Evolutionary conservation across 2,797 vertebrate species (phyloP).

Genomic region (Emydoidea blandingii): DNA sequence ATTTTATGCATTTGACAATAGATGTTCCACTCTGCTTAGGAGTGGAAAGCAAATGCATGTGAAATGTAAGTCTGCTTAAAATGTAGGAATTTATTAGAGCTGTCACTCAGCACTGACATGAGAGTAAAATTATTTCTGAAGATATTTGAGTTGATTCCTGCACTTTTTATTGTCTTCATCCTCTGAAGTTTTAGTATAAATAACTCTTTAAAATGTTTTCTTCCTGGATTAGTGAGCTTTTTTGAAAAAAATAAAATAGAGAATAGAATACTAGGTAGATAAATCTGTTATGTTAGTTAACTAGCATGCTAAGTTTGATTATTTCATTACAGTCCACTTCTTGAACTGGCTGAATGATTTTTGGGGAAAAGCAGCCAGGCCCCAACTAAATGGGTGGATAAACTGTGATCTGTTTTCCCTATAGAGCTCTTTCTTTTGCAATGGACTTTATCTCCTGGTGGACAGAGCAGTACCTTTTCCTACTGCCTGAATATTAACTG

Average conservation of each 20-base stretch:
- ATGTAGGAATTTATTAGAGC: constrained; percentile 86
- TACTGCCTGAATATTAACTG: not conserved
- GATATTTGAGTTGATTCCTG: constrained; percentile 77
- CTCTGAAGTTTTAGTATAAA: constrained; percentile 70
- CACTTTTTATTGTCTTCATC: constrained; percentile 70
- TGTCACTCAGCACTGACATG: constrained; percentile 84
- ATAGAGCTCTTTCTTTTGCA: not conserved
- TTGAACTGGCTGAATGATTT: accelerated
- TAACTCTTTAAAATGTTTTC: constrained; percentile 53
- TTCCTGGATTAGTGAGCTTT: constrained; percentile 15
- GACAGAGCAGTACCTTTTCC: not conserved
- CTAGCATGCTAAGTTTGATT: accelerated
- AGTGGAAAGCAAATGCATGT: constrained; percentile 79
- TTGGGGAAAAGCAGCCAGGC: not conserved
- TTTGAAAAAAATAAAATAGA: constrained; percentile 28
- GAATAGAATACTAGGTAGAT: not conserved
- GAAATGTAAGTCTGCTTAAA: constrained; percentile 83
- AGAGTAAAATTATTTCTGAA: constrained; percentile 83
- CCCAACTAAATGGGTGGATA: not conserved
- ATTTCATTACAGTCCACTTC: not conserved
- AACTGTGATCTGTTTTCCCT: not conserved
- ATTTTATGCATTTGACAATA: constrained; percentile 85
- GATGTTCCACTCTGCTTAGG: constrained; percentile 81
- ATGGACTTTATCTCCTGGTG: not conserved
- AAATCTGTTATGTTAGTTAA: accelerated